Conservation (phyloP, 2,797 vertebrate genomes). For the Poeciliopsis gracilis region DNA sequence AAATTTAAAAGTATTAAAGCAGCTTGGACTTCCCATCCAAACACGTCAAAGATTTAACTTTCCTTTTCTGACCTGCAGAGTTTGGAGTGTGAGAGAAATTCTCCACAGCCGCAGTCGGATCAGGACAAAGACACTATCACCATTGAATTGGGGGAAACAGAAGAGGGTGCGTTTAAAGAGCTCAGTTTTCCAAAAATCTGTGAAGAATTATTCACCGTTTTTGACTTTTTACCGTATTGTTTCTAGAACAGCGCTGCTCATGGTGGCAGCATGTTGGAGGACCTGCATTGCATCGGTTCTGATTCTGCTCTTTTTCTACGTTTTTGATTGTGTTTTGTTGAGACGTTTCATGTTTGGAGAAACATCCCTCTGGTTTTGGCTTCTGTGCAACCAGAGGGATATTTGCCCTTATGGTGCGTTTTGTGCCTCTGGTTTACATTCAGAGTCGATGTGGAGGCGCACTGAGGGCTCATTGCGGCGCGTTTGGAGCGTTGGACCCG, state of each 20-base stretch:
- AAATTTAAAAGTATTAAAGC: background rate
- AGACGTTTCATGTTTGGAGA: background rate
- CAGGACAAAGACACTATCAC: constrained; percentile 76
- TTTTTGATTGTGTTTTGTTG: background rate
- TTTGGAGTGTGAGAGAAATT: constrained; percentile 76
- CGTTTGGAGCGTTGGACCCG: too few species aligned
- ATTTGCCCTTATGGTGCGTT: background rate
- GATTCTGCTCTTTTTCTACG: background rate
- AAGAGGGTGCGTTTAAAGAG: constrained; percentile 53
- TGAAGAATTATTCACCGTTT: background rate
- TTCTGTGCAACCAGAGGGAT: background rate
- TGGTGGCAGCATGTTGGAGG: background rate
- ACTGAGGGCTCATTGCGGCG: too few species aligned
- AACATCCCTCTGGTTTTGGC: background rate
- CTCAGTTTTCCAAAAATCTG: background rate
- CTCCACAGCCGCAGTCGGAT: constrained; percentile 79
- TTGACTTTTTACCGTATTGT: background rate
- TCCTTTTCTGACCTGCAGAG: constrained; percentile 67
- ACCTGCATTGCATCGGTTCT: background rate
- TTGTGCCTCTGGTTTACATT: too few species aligned
- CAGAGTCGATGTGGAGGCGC: too few species aligned
- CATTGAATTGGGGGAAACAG: constrained; percentile 63
- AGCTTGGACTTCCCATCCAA: background rate
- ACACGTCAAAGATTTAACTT: background rate
- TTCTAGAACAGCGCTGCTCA: background rate